Evolutionary conservation across 2,888 invertebrate genomes (phyloP).

Genomic region (Trachelus troglodyta): DNA sequence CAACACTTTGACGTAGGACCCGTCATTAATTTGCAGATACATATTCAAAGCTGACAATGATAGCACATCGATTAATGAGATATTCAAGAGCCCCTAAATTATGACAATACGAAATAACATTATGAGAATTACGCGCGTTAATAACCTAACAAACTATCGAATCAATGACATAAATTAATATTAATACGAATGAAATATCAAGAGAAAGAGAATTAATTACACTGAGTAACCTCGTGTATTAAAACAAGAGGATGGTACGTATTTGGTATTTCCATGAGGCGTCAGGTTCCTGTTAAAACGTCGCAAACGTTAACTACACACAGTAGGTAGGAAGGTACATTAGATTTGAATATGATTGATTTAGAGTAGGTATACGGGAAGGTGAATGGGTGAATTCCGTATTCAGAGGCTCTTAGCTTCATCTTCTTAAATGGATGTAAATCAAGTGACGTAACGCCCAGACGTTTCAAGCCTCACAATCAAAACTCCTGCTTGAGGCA

Average conservation of each 20-base stretch:
- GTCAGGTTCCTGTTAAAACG: background rate
- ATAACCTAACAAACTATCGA: background rate
- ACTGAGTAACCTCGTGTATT: background rate
- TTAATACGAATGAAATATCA: background rate
- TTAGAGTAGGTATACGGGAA: slow-evolving; percentile 46
- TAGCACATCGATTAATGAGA: background rate
- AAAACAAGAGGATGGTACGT: background rate
- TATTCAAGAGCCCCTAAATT: background rate
- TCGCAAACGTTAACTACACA: background rate
- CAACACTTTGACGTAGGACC: background rate
- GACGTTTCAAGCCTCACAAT: background rate
- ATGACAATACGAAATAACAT: background rate
- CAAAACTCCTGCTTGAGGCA: background rate
- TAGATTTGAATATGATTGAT: slow-evolving; percentile 58
- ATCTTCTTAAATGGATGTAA: background rate
- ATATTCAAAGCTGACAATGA: background rate
- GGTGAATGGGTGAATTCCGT: slow-evolving; percentile 35
- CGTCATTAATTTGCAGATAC: background rate
- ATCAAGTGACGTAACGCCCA: background rate
- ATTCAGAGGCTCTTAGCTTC: background rate
- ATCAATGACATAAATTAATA: background rate
- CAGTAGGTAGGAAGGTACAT: background rate
- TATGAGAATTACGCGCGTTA: background rate
- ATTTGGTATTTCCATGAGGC: background rate
- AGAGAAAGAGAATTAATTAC: background rate